A percentile compares a stretch with the other conserved stretches of the same genome.
Conservation (phyloP, 2,888 invertebrate species). For the Scaptomyza tumidula region DNA sequence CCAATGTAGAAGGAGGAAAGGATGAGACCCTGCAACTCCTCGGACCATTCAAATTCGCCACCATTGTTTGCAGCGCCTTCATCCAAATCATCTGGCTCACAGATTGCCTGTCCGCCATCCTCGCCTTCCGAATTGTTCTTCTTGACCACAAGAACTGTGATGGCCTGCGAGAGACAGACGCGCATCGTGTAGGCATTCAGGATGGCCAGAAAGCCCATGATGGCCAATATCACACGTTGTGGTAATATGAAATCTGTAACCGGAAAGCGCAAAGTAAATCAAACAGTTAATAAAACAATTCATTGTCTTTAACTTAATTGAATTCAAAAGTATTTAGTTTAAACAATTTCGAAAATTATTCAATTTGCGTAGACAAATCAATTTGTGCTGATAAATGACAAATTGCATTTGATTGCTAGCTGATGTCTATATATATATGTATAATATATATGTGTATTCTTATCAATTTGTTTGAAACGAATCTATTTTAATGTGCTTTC, state of each 20-base stretch:
- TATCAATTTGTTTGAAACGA: slow-evolving; percentile 21
- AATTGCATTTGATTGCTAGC: slow-evolving; percentile 66
- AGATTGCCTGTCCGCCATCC: slow-evolving; percentile 58
- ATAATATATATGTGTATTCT: neutral
- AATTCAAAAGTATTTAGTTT: slow-evolving; percentile 25
- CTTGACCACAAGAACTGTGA: slow-evolving; percentile 88
- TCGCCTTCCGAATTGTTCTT: slow-evolving; percentile 64
- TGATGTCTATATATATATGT: slow-evolving; percentile 4
- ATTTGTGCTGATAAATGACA: slow-evolving; percentile 54
- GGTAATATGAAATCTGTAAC: slow-evolving; percentile 80
- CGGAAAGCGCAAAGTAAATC: slow-evolving; percentile 6
- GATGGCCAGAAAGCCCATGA: slow-evolving; percentile 90
- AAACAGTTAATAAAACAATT: no score
- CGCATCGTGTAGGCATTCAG: slow-evolving; percentile 91
- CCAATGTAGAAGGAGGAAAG: slow-evolving; percentile 94
- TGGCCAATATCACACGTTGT: slow-evolving; percentile 89
- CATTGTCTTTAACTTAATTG: no score
- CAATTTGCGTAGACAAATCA: slow-evolving; percentile 67
- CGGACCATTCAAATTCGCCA: slow-evolving; percentile 87
- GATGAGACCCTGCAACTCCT: slow-evolving; percentile 90
- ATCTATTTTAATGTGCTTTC: slow-evolving; percentile 17
- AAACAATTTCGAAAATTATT: slow-evolving; percentile 50
- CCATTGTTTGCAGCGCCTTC: slow-evolving; percentile 24
- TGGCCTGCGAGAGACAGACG: slow-evolving; percentile 89
- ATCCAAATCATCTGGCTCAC: slow-evolving; percentile 71